Percentiles rank a stretch among this genome's conserved stretches.
These are phyloP conservation scores for Drosophila novamexicana DNA, from an alignment of 1,140 invertebrate genomes.

Conservation along the genomic window DNA sequence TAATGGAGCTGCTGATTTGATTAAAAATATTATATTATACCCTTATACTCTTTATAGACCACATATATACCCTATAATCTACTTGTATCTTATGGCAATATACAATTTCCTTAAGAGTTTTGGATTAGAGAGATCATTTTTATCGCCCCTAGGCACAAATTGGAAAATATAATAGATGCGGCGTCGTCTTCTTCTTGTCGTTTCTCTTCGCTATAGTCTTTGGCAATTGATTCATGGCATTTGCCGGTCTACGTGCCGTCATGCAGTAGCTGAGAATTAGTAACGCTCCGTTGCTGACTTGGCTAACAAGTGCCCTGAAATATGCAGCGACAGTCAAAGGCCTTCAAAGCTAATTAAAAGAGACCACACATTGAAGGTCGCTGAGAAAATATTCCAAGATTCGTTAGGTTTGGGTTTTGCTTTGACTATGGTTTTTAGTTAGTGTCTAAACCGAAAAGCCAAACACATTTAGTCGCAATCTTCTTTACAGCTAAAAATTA, in stretches of 20 bases:
- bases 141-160: neutral
- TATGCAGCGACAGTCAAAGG: constrained; percentile 40
- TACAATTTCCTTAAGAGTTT: no score
- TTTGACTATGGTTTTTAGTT: neutral
- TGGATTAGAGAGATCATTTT: neutral
- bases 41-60: no score
- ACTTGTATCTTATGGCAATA: no score
- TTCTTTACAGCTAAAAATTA: no score
- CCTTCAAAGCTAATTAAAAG: constrained; percentile 33
- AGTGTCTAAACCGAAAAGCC: no score
- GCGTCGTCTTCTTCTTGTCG: constrained; percentile 11
- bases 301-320: constrained; percentile 42
- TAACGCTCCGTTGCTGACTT: constrained; percentile 43
- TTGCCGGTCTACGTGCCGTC: constrained; percentile 57
- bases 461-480: neutral
- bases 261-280: constrained; percentile 67
- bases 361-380: constrained; percentile 19
- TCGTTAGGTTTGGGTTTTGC: neutral
- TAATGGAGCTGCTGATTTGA: no score
- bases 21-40: no score
- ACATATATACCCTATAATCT: no score
- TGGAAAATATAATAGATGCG: neutral
- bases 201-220: constrained; percentile 1
- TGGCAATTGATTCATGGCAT: constrained; percentile 13
- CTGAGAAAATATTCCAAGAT: neutral